Percentiles rank a stretch among this genome's conserved stretches.
These are phyloP conservation scores for Oncorhynchus mykiss DNA, from an alignment of 2,113 vertebrate species.

Conservation along the genomic window DNA sequence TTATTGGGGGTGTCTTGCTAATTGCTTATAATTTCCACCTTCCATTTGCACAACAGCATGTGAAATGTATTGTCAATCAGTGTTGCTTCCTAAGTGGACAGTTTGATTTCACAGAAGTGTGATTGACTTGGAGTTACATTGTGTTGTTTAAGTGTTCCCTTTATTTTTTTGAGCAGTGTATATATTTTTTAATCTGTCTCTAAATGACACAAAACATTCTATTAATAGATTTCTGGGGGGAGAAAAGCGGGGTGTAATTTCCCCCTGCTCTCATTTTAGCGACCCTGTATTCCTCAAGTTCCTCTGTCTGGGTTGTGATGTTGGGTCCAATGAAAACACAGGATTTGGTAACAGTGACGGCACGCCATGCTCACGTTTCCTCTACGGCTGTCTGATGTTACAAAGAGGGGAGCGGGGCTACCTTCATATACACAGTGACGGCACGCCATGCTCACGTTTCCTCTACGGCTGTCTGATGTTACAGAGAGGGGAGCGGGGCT, in stretches of 20 bases:
- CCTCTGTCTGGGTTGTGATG: slow-evolving; percentile 64
- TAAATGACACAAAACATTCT: slow-evolving; percentile 65
- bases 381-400: slow-evolving; percentile 74
- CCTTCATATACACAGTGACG: slow-evolving; percentile 51
- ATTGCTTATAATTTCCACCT: no score
- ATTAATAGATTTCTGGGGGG: slow-evolving; percentile 71
- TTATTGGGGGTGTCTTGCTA: no score
- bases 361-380: slow-evolving; percentile 76
- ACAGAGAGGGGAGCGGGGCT: slow-evolving; percentile 63
- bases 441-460: slow-evolving; percentile 75
- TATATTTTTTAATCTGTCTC: no score
- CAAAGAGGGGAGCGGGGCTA: slow-evolving; percentile 62
- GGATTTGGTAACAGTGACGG: slow-evolving; percentile 73
- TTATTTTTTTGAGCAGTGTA: no score
- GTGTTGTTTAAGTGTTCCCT: no score
- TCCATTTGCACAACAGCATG: no score
- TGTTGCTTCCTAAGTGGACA: no score
- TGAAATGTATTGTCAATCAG: no score
- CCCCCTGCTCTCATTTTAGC: slow-evolving; percentile 74
- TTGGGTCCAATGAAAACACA: slow-evolving; percentile 78
- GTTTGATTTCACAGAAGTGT: no score
- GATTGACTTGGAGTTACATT: no score
- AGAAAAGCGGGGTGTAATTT: slow-evolving; percentile 52
- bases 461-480: slow-evolving; percentile 75
- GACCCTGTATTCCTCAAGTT: slow-evolving; percentile 72